Percentiles rank a stretch among this genome's conserved stretches.
Evolutionary conservation across 2,797 vertebrate species (phyloP).

Genomic region (Cygnus olor): DNA sequence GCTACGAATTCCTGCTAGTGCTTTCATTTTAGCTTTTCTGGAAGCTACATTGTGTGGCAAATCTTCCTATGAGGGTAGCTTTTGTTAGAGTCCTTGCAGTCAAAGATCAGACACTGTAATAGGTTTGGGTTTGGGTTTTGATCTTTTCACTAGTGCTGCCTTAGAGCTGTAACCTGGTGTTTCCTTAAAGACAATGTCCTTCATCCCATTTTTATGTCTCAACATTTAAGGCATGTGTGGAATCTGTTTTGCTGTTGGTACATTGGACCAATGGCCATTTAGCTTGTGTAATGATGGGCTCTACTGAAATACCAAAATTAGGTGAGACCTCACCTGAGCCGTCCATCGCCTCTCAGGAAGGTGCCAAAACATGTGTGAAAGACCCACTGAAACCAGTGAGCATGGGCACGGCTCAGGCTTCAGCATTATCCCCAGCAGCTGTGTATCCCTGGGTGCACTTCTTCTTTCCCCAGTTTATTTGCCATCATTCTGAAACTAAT

Average conservation of each 20-base stretch:
- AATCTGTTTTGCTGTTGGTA: background rate
- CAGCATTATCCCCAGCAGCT: background rate
- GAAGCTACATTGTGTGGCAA: background rate
- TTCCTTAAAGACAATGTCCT: background rate
- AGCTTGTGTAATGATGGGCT: background rate
- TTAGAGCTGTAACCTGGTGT: background rate
- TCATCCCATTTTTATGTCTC: background rate
- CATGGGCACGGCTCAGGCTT: background rate
- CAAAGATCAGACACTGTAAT: background rate
- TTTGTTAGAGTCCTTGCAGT: background rate
- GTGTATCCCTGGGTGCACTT: background rate
- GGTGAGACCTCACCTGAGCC: background rate
- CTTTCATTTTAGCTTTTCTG: background rate
- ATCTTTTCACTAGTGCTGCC: background rate
- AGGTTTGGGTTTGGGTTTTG: background rate
- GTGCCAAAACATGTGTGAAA: background rate
- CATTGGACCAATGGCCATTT: background rate
- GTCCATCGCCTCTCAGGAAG: background rate
- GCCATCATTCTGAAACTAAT: slow-evolving; percentile 5
- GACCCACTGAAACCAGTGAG: background rate
- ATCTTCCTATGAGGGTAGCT: background rate
- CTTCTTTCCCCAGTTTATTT: background rate
- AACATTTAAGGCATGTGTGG: background rate
- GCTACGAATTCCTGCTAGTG: background rate
- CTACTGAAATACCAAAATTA: background rate